Evolutionary conservation across 35 echinoderm and acorn worm genomes (phyloP), one percentile per base, ranked within the genome.

Genomic region (Acanthaster planci): DNA sequence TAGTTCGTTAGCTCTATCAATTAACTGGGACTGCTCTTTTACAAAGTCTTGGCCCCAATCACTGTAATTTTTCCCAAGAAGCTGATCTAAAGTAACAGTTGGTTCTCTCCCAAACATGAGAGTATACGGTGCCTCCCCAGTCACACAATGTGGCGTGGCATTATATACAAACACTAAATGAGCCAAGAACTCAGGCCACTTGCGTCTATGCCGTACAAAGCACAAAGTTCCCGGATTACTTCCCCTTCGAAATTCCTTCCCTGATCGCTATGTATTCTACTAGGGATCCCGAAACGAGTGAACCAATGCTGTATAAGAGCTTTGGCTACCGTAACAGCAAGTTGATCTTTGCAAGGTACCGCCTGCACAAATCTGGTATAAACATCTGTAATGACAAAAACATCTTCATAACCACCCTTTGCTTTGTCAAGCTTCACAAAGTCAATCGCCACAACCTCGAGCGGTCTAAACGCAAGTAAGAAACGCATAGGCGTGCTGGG

Each of bases 111-210:
- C 42, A 47, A 47, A 47, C 42, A 47, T 47, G 4, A 47, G 42
- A 47, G 42, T 47, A 54, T 77, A 72, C 6, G 90, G 94, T 0
- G 94, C 81, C 36, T 86, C 88, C 1, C 93, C 93, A 15, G 86
- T 97, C 3, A 89, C 55, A 19, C 86, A 85, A 80, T 92, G 93
- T 2, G 89, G 85, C 14, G 93, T 92, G 15, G 78, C 30, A 52
- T 88, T 95, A 40, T 95, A 95, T 3, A 85, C 85, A 67, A 88
- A 91, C 36, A 95, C 84, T 31, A 95, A 17, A 27, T 95, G 88
- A 51, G 94, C 89, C 8, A 97, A 51, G 37, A 79, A 59, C 4
- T 80, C 58, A 34, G 81, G 86, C 89, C 89, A 97, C 27, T 67
- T 92, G 18, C 67, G 38, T 27, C 92, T 85, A 36, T 82, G 50